These are phyloP conservation scores for Caenorhabditis becei DNA, from an alignment of 2,888 invertebrate genomes.

Conservation along the genomic window DNA sequence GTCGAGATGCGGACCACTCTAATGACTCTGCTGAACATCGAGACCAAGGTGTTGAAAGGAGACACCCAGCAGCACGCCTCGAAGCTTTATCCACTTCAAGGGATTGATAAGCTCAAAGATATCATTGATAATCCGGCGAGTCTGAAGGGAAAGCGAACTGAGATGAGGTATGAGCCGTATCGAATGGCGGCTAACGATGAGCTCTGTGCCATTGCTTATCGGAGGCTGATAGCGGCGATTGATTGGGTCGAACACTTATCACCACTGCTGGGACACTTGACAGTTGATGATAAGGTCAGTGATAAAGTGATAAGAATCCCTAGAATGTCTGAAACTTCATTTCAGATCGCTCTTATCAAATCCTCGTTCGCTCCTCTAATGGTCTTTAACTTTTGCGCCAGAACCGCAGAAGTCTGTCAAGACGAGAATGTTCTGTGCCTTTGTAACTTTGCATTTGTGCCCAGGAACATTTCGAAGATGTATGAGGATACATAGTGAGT, in stretches of 20 bases:
- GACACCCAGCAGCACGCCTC: constrained; percentile 76
- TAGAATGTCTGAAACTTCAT: no score
- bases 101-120: constrained; percentile 74
- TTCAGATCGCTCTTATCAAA: constrained; percentile 74
- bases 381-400: constrained; percentile 76
- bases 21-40: constrained; percentile 79
- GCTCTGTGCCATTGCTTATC: constrained; percentile 76
- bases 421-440: constrained; percentile 76
- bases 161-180: constrained; percentile 77
- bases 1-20: constrained; percentile 79
- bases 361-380: constrained; percentile 73
- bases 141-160: constrained; percentile 77
- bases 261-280: constrained; percentile 73
- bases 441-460: constrained; percentile 80
- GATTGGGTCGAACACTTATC: constrained; percentile 79
- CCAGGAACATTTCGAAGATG: constrained; percentile 77
- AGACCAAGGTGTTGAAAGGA: constrained; percentile 76
- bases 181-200: constrained; percentile 79
- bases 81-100: constrained; percentile 75
- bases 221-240: constrained; percentile 79
- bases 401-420: constrained; percentile 73
- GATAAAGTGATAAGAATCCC: no score
- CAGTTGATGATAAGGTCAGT: constrained; percentile 73
- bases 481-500: constrained; percentile 78
- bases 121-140: constrained; percentile 74